Evolutionary conservation across 1,140 invertebrate species (phyloP), one percentile per base, ranked within the genome.

Genomic region (Nasonia vitripennis): DNA sequence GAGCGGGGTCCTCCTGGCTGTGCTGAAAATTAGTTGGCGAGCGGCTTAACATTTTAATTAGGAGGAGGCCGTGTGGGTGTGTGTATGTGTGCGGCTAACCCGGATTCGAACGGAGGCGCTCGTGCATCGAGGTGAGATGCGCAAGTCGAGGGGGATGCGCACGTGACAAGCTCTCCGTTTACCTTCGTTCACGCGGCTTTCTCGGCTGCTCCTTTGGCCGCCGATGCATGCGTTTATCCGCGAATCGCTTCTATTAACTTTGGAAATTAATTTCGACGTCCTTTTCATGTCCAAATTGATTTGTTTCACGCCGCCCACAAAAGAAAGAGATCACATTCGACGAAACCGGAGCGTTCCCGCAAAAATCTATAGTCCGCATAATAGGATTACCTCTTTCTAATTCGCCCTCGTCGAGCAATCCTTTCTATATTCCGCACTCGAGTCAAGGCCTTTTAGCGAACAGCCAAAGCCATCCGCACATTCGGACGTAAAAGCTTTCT

Each of bases 31-130:
- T 88, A 89, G 88, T 88, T 88, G 86, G 83, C 85, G 73, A 74
- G 80, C 81, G 87, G 87, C 88, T 88, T 87, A 88, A 90, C 89
- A 88, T 89, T 89, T 89, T 90, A 89, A 90, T 89, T 88, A 90
- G 88, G 86, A 88, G 51, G 31, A 70, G 27, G 23, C 0, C 83
- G 78, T 77, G 86, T 70, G 81, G 78, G 85, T n/a, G 6, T 62
- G 17, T 62, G 55, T n/a, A 2, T 62, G 55, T n/a, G 17, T 20
- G 17, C 14, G 11, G 17, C 12, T 81, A 62, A 77, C 83, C 82
- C 73, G 73, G 81, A 87, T 87, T 81, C 87, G 67, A 80, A 17
- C 23, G 62, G 78, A 87, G 80, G 85, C 87, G 86, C 85, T 20
- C 20, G 83, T 78, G 85, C 12, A 83, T 70, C 86, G 85, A 48